Evolutionary conservation across 2,888 invertebrate genomes (phyloP).

Genomic region (Clepsis dumicolana): DNA sequence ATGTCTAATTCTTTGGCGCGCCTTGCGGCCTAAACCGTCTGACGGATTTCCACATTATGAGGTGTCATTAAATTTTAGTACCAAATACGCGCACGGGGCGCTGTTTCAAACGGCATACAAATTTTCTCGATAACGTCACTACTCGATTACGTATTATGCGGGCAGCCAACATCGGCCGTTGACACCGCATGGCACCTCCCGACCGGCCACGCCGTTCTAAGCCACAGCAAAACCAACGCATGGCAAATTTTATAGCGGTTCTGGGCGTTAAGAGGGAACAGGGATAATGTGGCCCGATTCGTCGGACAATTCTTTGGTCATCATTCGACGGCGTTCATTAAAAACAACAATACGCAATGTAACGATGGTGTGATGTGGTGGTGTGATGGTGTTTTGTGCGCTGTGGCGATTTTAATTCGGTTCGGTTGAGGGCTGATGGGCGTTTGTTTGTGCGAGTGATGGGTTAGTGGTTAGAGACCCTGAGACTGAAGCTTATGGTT

Average conservation of each 20-base stretch:
- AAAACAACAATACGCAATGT: slow-evolving; percentile 76
- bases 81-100: no score
- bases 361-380: slow-evolving; percentile 65
- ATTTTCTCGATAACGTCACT: neutral
- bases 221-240: slow-evolving; percentile 50
- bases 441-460: neutral
- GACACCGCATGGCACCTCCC: neutral
- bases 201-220: slow-evolving; percentile 11
- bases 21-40: no score
- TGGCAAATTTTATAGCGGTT: slow-evolving; percentile 71
- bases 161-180: neutral
- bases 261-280: slow-evolving; percentile 70
- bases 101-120: no score
- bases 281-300: slow-evolving; percentile 74
- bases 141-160: no score
- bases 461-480: neutral
- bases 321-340: slow-evolving; percentile 76
- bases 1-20: no score
- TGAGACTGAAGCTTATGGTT: no score
- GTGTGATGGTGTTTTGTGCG: slow-evolving; percentile 54
- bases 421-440: slow-evolving; percentile 14
- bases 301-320: slow-evolving; percentile 71
- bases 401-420: slow-evolving; percentile 33
- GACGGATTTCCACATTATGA: no score
- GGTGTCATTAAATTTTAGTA: no score